phyloP scores from a whole-genome alignment of 2,888 invertebrate genomes.

The Phragmatobia fuliginosa region DNA sequence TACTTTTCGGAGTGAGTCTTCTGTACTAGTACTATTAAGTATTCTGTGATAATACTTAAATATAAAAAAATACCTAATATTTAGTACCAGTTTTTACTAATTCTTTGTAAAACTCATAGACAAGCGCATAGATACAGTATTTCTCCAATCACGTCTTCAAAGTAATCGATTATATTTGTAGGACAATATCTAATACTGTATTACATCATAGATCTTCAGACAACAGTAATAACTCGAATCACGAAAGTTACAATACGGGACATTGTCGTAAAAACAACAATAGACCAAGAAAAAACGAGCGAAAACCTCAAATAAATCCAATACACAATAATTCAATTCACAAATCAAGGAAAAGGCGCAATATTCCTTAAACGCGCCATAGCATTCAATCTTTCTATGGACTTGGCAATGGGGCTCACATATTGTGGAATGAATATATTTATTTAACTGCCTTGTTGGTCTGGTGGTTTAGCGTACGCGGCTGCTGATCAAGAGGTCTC shows the following conservation, averaged over 20 bases:
- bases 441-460: not conserved
- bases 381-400: conserved; percentile 53
- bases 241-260: conserved; percentile 36
- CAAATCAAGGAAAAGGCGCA: conserved; percentile 63
- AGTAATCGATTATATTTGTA: not conserved
- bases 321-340: conserved; percentile 68
- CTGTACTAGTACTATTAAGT: too few species aligned
- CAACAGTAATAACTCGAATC: conserved; percentile 21
- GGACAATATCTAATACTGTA: not conserved
- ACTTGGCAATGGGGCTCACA: conserved; percentile 29
- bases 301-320: conserved; percentile 58
- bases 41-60: too few species aligned
- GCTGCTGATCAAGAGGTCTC: too few species aligned
- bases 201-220: conserved; percentile 12
- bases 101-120: too few species aligned
- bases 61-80: too few species aligned
- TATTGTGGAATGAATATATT: conserved; percentile 21
- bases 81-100: too few species aligned
- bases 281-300: conserved; percentile 50
- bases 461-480: too few species aligned
- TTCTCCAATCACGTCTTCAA: not conserved
- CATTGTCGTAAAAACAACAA: conserved; percentile 52
- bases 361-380: conserved; percentile 60
- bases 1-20: too few species aligned
- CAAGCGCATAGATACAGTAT: too few species aligned